These are phyloP conservation scores for Lophotriccus pileatus DNA, from an alignment of 2,797 vertebrate genomes.

Conservation along the genomic window DNA sequence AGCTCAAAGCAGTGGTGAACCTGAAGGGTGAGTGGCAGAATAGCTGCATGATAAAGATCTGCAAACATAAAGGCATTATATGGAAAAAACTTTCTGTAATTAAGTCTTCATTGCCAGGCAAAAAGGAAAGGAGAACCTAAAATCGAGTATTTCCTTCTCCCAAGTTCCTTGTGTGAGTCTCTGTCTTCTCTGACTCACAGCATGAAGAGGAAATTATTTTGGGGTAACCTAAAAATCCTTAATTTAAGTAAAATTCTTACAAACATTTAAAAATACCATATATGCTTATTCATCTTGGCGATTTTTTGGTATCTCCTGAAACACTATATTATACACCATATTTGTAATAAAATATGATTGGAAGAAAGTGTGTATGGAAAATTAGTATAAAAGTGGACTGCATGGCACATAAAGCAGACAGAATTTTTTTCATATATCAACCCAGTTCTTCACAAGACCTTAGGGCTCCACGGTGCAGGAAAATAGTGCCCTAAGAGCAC, in stretches of 20 bases:
- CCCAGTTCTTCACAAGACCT: neutral
- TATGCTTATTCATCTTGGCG: neutral
- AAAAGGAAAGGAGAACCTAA: neutral
- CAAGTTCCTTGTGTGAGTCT: neutral
- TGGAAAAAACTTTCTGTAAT: neutral
- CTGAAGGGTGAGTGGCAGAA: neutral
- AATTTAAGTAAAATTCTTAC: neutral
- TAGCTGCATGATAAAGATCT: neutral
- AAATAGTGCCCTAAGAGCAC: neutral
- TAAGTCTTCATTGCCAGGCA: neutral
- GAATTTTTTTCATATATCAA: neutral
- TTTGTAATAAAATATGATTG: neutral
- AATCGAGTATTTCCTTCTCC: neutral
- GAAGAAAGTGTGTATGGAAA: neutral
- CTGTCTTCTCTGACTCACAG: neutral
- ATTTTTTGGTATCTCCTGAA: neutral
- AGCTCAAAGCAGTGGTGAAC: neutral
- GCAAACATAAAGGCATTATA: neutral
- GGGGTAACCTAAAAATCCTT: neutral
- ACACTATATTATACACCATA: neutral
- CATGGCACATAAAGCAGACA: neutral
- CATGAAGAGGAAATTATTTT: neutral
- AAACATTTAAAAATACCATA: neutral
- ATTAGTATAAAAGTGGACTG: neutral
- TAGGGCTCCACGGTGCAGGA: neutral